phyloP scores from a whole-genome alignment of 2,888 invertebrate species.

The Creontiades dilutus region DNA sequence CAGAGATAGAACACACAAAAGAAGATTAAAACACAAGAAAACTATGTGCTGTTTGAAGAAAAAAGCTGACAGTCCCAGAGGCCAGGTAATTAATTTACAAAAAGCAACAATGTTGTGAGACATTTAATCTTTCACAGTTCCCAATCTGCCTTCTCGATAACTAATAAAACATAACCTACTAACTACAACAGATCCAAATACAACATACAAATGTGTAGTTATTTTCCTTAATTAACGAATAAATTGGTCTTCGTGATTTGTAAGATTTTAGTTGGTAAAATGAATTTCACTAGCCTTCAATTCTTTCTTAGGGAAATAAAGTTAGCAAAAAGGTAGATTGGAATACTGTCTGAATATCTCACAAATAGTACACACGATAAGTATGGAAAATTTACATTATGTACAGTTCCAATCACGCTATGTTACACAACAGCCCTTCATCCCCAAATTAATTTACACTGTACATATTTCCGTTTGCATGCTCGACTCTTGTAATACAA shows the following conservation, averaged over 20 bases:
- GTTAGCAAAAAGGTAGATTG: slow-evolving; percentile 81
- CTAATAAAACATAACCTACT: slow-evolving; percentile 69
- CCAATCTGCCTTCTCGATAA: slow-evolving; percentile 83
- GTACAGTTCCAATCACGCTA: slow-evolving; percentile 74
- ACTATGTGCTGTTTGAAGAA: slow-evolving; percentile 62
- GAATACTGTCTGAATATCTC: slow-evolving; percentile 83
- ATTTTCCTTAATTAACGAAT: slow-evolving; percentile 1
- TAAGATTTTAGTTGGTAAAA: slow-evolving; percentile 8
- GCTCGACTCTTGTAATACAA: slow-evolving; percentile 51
- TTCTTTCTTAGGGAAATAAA: slow-evolving; percentile 18
- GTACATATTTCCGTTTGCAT: slow-evolving; percentile 71
- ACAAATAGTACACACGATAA: slow-evolving; percentile 77
- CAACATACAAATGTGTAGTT: slow-evolving; percentile 21
- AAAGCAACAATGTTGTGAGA: slow-evolving; percentile 79
- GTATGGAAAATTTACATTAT: slow-evolving; percentile 72
- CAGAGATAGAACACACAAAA: slow-evolving; percentile 72
- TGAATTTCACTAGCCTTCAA: not conserved
- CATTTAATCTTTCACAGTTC: slow-evolving; percentile 91
- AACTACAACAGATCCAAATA: slow-evolving; percentile 53
- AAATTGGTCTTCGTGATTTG: slow-evolving; percentile 9
- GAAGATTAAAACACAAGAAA: slow-evolving; percentile 65
- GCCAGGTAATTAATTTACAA: slow-evolving; percentile 70
- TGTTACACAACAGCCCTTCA: slow-evolving; percentile 65
- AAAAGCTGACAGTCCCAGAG: slow-evolving; percentile 71
- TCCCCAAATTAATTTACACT: slow-evolving; percentile 73